phyloP scores from a whole-genome alignment of 1,140 invertebrate genomes.

The Hermetia illucens region DNA sequence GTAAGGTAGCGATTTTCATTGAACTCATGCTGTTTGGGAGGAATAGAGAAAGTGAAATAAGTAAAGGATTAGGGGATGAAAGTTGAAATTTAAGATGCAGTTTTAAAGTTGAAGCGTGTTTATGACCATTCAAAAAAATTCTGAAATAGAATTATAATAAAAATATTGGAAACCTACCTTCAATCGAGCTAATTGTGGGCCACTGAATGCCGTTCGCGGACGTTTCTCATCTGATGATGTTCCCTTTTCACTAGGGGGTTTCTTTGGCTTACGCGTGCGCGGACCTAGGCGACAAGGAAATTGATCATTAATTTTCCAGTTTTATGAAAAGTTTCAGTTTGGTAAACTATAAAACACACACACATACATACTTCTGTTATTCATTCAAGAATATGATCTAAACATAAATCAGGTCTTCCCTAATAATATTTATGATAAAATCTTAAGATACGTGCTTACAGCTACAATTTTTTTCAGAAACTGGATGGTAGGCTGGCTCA shows the following conservation, averaged over 20 bases:
- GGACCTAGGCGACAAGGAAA: conserved; percentile 57
- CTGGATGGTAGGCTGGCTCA: no score
- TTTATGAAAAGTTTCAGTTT: background rate
- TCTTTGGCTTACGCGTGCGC: conserved; percentile 69
- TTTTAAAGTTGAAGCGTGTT: no score
- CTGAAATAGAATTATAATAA: conserved; percentile 2
- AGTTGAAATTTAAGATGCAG: background rate
- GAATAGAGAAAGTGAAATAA: background rate
- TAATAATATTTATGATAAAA: no score
- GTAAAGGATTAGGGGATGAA: background rate
- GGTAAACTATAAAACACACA: background rate
- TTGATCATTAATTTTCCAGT: no score
- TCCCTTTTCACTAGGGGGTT: conserved; percentile 32
- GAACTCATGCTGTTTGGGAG: conserved; percentile 52
- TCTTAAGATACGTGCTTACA: no score
- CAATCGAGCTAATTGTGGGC: conserved; percentile 80
- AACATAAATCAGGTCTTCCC: no score
- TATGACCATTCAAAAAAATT: background rate
- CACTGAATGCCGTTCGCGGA: conserved; percentile 93
- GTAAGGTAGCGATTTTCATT: conserved; percentile 83
- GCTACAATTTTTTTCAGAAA: no score
- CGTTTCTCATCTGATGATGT: conserved; percentile 73
- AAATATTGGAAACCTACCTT: conserved; percentile 41
- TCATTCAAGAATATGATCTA: no score
- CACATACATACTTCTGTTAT: no score